A percentile compares a stretch with the other conserved stretches of the same genome.
These are phyloP conservation scores for Chrysomela aeneicollis DNA, from an alignment of 2,888 invertebrate species.

Conservation along the genomic window DNA sequence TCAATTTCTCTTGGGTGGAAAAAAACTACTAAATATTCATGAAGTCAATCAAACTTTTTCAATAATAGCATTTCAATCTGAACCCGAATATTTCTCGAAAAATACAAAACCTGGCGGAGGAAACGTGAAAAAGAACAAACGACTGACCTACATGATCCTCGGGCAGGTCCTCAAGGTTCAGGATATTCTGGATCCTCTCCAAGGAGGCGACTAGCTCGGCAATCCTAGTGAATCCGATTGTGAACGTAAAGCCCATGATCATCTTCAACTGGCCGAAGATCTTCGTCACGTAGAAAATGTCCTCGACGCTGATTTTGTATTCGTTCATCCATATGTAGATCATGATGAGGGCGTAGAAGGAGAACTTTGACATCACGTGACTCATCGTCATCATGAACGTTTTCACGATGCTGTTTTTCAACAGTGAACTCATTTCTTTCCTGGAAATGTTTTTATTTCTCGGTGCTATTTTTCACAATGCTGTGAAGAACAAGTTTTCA, in stretches of 20 bases:
- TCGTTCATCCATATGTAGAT: conserved; percentile 43
- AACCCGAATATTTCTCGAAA: too few species aligned
- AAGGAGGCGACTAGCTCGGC: conserved; percentile 47
- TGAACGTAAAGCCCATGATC: conserved; percentile 42
- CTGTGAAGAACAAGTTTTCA: too few species aligned
- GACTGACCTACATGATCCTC: conserved; percentile 24
- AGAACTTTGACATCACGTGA: conserved; percentile 45
- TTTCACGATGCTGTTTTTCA: conserved; percentile 45
- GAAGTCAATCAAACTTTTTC: too few species aligned
- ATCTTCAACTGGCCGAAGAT: conserved; percentile 42
- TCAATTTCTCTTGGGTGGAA: too few species aligned
- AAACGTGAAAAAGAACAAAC: too few species aligned
- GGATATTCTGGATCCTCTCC: conserved; percentile 44
- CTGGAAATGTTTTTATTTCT: conserved; percentile 37
- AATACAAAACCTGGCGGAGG: too few species aligned
- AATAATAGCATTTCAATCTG: too few species aligned
- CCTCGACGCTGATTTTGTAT: conserved; percentile 42
- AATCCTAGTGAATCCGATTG: conserved; percentile 43
- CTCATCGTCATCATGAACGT: conserved; percentile 50
- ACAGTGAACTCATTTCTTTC: conserved; percentile 45
- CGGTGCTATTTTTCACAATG: too few species aligned
- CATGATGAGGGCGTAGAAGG: conserved; percentile 49
- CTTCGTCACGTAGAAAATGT: conserved; percentile 46
- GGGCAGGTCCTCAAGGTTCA: conserved; percentile 60
- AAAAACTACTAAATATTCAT: too few species aligned